Evolutionary conservation across 2,113 vertebrate genomes (phyloP).

Genomic region (Gobio gobio): DNA sequence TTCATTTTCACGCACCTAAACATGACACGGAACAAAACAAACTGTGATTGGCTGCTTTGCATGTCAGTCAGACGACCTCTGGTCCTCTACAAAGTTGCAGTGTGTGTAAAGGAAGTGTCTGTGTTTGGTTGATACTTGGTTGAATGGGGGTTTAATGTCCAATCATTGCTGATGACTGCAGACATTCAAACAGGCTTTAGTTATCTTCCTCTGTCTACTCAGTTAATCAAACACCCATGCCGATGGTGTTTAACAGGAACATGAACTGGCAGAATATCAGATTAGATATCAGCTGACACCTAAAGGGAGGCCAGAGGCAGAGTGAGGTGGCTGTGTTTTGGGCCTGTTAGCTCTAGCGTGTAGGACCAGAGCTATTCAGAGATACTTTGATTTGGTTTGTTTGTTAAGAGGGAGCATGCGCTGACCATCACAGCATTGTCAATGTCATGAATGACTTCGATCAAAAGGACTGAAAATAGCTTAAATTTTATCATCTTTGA

Average conservation of each 20-base stretch:
- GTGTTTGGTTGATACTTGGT: background rate
- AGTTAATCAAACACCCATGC: background rate
- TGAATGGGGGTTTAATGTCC: background rate
- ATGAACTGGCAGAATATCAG: constrained; percentile 11
- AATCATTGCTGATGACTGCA: background rate
- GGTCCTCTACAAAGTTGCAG: too few species aligned
- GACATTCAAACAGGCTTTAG: background rate
- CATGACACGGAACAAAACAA: too few species aligned
- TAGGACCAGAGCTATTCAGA: background rate
- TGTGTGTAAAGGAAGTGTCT: background rate
- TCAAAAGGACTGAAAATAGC: background rate
- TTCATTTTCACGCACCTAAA: too few species aligned
- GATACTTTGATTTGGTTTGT: background rate
- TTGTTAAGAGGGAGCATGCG: background rate
- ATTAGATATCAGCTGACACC: constrained; percentile 16
- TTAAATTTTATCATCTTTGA: background rate
- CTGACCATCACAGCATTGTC: background rate
- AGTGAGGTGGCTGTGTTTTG: background rate
- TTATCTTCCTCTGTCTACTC: background rate
- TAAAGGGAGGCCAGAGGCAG: constrained; percentile 9
- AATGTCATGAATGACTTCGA: background rate
- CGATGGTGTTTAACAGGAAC: constrained; percentile 24
- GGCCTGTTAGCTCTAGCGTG: background rate
- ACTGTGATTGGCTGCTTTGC: too few species aligned
- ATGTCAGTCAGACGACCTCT: too few species aligned